phyloP scores from a whole-genome alignment of 1,140 invertebrate genomes.

The Drosophila sp. region DNA sequence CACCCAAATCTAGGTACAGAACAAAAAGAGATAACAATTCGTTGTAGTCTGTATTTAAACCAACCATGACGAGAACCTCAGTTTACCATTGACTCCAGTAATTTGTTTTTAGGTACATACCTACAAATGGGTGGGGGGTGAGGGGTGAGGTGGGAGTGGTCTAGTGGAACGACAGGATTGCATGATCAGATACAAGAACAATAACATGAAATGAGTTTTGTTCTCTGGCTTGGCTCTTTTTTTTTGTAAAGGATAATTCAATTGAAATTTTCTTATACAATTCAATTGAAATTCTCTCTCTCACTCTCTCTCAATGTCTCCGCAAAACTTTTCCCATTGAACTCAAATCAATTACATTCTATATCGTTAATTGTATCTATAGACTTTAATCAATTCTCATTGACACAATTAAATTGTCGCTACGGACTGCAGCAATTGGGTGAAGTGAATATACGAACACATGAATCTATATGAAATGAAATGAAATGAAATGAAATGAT shows the following conservation, averaged over 20 bases:
- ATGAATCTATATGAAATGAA: not conserved
- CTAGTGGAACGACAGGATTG: too few relatives aligned
- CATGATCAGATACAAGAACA: too few relatives aligned
- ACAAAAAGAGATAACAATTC: constrained; percentile 39
- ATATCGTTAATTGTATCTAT: constrained; percentile 43
- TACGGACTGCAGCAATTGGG: constrained; percentile 1
- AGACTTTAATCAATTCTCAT: constrained; percentile 72
- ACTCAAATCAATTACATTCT: constrained; percentile 60
- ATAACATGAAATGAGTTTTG: too few relatives aligned
- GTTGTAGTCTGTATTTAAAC: constrained; percentile 36
- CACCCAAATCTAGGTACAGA: constrained; percentile 2
- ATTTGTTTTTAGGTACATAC: not conserved
- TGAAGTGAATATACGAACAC: not conserved
- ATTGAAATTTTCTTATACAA: too few relatives aligned
- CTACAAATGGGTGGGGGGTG: too few relatives aligned
- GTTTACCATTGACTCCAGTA: not conserved
- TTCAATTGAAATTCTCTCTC: constrained; percentile 7
- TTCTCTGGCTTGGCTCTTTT: too few relatives aligned
- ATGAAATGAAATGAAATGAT: constrained; percentile 40
- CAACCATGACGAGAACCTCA: constrained; percentile 36
- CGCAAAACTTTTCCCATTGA: constrained; percentile 32
- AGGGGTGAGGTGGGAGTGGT: not conserved
- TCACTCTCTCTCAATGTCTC: not conserved
- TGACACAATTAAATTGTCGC: constrained; percentile 75
- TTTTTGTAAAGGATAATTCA: too few relatives aligned